These are phyloP conservation scores for Nematopogon swammerdamellus DNA, from an alignment of 2,888 invertebrate species.

Conservation along the genomic window DNA sequence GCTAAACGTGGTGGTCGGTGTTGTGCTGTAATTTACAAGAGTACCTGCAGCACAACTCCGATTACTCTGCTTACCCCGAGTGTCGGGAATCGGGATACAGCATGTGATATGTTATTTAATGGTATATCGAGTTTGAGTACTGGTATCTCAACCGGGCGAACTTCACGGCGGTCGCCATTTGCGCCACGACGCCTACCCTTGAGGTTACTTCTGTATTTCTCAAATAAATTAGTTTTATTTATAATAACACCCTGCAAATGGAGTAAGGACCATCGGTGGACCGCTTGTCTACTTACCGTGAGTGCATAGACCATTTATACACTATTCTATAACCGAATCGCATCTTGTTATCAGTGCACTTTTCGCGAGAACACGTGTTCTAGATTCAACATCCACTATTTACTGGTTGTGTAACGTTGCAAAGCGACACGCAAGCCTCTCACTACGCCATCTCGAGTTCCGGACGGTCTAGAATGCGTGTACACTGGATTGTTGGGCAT, in stretches of 20 bases:
- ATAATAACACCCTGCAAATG: background rate
- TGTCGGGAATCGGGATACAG: too few relatives aligned
- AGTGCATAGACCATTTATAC: background rate
- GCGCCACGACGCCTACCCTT: slow-evolving; percentile 37
- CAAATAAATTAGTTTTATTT: background rate
- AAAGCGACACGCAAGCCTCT: too few relatives aligned
- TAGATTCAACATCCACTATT: background rate
- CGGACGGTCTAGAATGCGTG: too few relatives aligned
- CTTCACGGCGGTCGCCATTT: slow-evolving; percentile 50
- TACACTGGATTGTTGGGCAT: too few relatives aligned
- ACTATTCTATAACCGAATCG: background rate
- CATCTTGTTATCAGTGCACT: background rate
- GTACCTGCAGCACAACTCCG: too few relatives aligned
- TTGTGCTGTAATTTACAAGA: too few relatives aligned
- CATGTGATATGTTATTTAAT: too few relatives aligned
- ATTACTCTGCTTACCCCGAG: too few relatives aligned
- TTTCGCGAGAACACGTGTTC: background rate
- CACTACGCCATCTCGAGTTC: too few relatives aligned
- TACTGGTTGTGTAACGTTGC: background rate
- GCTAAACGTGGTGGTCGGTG: too few relatives aligned
- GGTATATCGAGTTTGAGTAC: too few relatives aligned
- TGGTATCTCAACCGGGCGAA: slow-evolving; percentile 11
- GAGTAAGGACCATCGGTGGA: background rate
- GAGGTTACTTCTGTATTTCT: background rate
- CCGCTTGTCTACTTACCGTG: background rate